These are phyloP conservation scores for Jacana jacana DNA, from an alignment of 2,113 vertebrate species.

Conservation along the genomic window DNA sequence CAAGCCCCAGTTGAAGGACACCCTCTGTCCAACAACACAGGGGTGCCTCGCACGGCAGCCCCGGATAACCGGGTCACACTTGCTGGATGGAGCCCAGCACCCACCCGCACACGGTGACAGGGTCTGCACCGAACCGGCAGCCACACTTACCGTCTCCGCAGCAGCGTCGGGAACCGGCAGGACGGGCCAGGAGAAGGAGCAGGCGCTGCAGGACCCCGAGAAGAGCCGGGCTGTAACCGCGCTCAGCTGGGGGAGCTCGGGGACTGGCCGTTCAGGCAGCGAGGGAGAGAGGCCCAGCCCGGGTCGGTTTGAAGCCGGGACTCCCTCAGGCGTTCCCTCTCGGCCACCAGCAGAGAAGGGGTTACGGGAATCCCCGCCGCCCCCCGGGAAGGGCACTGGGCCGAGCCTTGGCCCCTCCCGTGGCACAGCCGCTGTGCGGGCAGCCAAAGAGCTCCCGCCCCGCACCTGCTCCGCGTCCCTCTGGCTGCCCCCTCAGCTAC, in stretches of 20 bases:
- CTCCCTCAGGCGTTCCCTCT: neutral
- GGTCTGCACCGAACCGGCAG: neutral
- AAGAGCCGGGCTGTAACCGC: too few relatives aligned
- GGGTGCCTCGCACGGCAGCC: too few relatives aligned
- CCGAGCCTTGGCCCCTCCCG: too few relatives aligned
- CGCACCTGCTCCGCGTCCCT: accelerated
- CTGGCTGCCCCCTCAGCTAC: neutral
- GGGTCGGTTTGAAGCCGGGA: neutral
- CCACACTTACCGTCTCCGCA: neutral
- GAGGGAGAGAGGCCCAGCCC: too few relatives aligned
- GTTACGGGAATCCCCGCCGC: accelerated
- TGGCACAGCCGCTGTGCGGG: neutral
- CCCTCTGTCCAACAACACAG: neutral
- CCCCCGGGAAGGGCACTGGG: neutral
- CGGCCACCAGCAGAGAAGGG: neutral
- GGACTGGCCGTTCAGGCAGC: too few relatives aligned
- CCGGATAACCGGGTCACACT: accelerated
- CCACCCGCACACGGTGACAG: neutral
- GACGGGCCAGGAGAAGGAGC: neutral
- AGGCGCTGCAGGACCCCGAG: neutral
- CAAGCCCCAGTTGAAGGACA: neutral
- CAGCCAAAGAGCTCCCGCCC: neutral
- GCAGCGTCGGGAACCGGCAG: too few relatives aligned
- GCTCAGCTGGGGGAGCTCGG: too few relatives aligned
- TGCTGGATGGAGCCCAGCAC: neutral